These are phyloP conservation scores for Pipistrellus kuhlii DNA, from an alignment of 2,797 vertebrate genomes.

Conservation along the genomic window DNA sequence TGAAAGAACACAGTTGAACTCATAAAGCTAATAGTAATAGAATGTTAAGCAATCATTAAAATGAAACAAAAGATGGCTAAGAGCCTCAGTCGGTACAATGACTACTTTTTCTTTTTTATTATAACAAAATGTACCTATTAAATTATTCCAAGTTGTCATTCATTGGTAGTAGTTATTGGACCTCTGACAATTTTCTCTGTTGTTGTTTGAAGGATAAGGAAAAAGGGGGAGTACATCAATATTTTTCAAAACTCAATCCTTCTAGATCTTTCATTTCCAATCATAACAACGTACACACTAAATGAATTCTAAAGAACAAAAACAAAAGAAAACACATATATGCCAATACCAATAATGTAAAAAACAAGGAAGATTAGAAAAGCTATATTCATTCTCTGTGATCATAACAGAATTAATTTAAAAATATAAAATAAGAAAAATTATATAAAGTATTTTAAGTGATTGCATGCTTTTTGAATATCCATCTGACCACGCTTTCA, in stretches of 20 bases:
- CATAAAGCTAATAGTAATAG: conserved; percentile 58
- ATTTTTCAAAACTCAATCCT: conserved; percentile 67
- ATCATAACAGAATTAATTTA: background rate
- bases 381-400: background rate
- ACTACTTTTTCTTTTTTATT: conserved; percentile 60
- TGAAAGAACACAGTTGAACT: conserved; percentile 64
- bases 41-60: conserved; percentile 70
- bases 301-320: conserved; percentile 59
- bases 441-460: background rate
- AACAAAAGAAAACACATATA: background rate
- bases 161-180: conserved; percentile 44
- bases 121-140: conserved; percentile 27
- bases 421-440: conserved; percentile 59
- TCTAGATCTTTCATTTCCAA: conserved; percentile 58
- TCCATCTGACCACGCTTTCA: conserved; percentile 62
- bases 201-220: conserved; percentile 50
- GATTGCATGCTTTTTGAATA: background rate
- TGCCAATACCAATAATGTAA: conserved; percentile 34
- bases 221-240: conserved; percentile 22
- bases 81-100: conserved; percentile 50
- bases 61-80: conserved; percentile 59
- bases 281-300: conserved; percentile 55
- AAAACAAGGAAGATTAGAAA: conserved; percentile 52
- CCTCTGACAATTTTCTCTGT: conserved; percentile 29
- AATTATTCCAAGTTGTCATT: conserved; percentile 59